Evolutionary conservation across 2,888 invertebrate species (phyloP).

Genomic region (Entomobrya proxima): DNA sequence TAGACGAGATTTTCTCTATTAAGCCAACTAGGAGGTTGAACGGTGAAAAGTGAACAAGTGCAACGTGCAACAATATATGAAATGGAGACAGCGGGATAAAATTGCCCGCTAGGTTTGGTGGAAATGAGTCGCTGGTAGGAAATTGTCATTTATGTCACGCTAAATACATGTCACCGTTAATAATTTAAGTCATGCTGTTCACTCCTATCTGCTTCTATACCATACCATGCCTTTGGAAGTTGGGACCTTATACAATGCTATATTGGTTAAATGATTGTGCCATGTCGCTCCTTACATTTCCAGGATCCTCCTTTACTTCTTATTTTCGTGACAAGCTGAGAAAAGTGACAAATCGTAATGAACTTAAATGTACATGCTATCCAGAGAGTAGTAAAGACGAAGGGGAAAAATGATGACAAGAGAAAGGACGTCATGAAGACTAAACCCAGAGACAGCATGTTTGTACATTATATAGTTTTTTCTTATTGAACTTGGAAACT

Average conservation of each 20-base stretch:
- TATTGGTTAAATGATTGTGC: no score
- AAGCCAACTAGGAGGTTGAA: no score
- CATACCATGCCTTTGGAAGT: no score
- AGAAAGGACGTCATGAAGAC: neutral
- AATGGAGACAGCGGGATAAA: neutral
- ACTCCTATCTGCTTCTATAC: neutral
- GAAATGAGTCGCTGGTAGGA: neutral
- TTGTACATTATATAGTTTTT: neutral
- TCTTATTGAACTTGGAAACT: neutral
- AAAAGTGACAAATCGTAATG: conserved; percentile 33
- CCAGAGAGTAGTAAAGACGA: neutral
- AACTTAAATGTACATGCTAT: conserved; percentile 22
- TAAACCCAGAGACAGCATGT: neutral
- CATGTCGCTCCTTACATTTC: neutral
- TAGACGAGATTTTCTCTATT: conserved; percentile 2
- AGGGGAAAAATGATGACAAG: neutral
- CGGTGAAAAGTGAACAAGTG: neutral
- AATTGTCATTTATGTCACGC: conserved; percentile 57
- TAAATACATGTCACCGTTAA: conserved; percentile 50
- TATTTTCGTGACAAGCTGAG: conserved; percentile 2
- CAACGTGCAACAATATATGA: neutral
- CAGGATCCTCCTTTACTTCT: neutral
- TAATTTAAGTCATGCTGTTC: conserved; percentile 19
- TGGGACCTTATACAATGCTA: no score
- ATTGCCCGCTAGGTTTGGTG: neutral